A percentile compares a stretch with the other conserved stretches of the same genome.
Evolutionary conservation across 2,797 vertebrate species (phyloP).

Genomic region (Cetoscarus ocellatus): DNA sequence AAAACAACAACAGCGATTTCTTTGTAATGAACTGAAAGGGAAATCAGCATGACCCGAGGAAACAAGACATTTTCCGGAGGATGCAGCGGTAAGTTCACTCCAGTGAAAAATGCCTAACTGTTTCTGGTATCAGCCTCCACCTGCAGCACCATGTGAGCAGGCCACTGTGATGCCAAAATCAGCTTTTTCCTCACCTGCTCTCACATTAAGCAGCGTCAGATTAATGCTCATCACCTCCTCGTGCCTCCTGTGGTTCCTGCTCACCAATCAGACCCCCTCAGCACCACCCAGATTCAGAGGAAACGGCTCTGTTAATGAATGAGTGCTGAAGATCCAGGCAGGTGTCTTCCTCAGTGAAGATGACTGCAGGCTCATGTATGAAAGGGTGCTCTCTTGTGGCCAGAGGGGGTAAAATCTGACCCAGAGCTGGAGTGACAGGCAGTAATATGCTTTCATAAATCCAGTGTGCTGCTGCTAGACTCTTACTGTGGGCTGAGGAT

Average conservation of each 20-base stretch:
- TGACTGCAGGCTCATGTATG: conserved; percentile 57
- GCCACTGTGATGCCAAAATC: not conserved
- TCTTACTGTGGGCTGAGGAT: conserved; percentile 28
- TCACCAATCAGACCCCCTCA: conserved; percentile 32
- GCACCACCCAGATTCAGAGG: conserved; percentile 21
- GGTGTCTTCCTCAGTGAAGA: conserved; percentile 26
- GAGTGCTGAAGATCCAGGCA: conserved; percentile 23
- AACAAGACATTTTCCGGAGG: not conserved
- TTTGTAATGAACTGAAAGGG: conserved; percentile 7
- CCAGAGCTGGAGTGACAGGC: conserved; percentile 50
- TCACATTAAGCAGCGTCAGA: not conserved
- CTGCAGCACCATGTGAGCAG: not conserved
- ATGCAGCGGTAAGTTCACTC: not conserved
- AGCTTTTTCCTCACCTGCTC: not conserved
- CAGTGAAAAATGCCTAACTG: not conserved
- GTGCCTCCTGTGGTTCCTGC: conserved; percentile 12
- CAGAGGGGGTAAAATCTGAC: conserved; percentile 53
- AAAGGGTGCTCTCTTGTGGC: conserved; percentile 85
- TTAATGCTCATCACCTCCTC: conserved; percentile 15
- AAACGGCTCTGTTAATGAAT: conserved; percentile 30
- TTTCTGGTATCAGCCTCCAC: not conserved
- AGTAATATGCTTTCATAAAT: conserved; percentile 49
- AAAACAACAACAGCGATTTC: not conserved
- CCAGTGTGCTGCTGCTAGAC: conserved; percentile 26
- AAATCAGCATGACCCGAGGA: not conserved